A percentile compares a stretch with the other conserved stretches of the same genome.
phyloP scores from a whole-genome alignment of 2,888 invertebrate genomes.

The Himalopsyche tibetana region DNA sequence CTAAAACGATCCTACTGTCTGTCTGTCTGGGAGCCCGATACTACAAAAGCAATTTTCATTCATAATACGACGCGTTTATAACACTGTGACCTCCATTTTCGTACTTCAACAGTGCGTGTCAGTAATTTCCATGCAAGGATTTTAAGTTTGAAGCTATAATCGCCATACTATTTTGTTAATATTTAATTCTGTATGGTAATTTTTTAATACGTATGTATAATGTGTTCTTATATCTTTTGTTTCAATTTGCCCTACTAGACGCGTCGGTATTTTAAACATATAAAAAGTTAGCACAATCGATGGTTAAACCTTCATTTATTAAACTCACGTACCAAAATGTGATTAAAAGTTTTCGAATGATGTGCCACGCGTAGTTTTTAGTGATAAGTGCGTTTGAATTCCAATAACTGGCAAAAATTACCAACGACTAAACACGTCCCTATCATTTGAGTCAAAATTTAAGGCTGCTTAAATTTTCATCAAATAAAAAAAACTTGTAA shows the following conservation, averaged over 20 bases:
- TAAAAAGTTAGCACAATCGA: not conserved
- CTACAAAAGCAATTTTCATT: constrained; percentile 18
- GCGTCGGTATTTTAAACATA: not conserved
- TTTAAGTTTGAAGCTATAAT: not conserved
- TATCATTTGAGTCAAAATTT: too few species aligned
- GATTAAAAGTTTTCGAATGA: not conserved
- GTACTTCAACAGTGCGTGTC: not conserved
- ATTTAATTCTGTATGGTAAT: not conserved
- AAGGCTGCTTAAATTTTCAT: too few species aligned
- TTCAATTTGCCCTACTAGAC: constrained; percentile 9
- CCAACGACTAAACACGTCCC: too few species aligned
- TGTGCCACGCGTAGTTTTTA: not conserved
- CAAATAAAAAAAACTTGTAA: too few species aligned
- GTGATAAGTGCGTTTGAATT: not conserved
- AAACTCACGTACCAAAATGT: not conserved
- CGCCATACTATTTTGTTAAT: not conserved
- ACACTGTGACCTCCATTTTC: constrained; percentile 9
- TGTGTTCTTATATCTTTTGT: not conserved
- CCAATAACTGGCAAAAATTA: not conserved
- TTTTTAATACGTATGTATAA: not conserved
- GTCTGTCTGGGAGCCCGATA: not conserved
- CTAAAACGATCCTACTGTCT: not conserved
- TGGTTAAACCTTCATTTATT: not conserved
- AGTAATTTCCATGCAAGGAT: constrained; percentile 11
- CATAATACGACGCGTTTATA: not conserved